phyloP scores from a whole-genome alignment of 2,113 vertebrate species.

The Paralichthys olivaceus region DNA sequence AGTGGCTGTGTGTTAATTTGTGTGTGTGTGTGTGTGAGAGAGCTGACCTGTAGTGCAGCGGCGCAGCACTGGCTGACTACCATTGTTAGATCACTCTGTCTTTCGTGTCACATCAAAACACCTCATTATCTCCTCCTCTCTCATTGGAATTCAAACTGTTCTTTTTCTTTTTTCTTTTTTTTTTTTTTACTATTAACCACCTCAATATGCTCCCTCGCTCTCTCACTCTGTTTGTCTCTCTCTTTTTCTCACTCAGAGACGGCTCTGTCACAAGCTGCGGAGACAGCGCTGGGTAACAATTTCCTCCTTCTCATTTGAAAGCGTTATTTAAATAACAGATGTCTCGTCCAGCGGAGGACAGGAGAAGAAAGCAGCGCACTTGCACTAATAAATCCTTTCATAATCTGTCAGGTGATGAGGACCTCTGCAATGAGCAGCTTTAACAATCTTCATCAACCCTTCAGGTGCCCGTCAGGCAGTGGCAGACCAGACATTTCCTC shows the following conservation, averaged over 20 bases:
- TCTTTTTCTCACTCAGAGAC: constrained; percentile 40
- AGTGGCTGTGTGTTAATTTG: constrained; percentile 11
- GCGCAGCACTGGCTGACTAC: constrained; percentile 66
- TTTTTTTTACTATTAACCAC: constrained; percentile 65
- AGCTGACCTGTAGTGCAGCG: constrained; percentile 75
- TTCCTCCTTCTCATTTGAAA: constrained; percentile 71
- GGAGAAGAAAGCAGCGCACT: constrained; percentile 53
- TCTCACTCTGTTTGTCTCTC: constrained; percentile 38
- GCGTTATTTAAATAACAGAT: constrained; percentile 75
- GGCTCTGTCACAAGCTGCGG: constrained; percentile 60
- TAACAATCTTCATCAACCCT: constrained; percentile 51
- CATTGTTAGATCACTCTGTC: constrained; percentile 77
- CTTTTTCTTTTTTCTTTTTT: constrained; percentile 38
- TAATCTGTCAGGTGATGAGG: constrained; percentile 69
- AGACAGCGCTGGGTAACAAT: constrained; percentile 68
- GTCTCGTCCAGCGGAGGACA: constrained; percentile 67
- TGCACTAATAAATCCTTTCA: constrained; percentile 59
- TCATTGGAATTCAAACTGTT: constrained; percentile 74
- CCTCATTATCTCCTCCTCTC: constrained; percentile 81
- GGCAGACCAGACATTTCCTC: constrained; percentile 13
- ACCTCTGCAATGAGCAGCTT: constrained; percentile 51
- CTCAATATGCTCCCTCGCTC: constrained; percentile 57
- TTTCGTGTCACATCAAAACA: constrained; percentile 81
- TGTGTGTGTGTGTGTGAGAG: constrained; percentile 19
- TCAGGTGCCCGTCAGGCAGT: constrained; percentile 27